phyloP scores from a whole-genome alignment of 2,113 vertebrate genomes.

The Pimephales promelas region DNA sequence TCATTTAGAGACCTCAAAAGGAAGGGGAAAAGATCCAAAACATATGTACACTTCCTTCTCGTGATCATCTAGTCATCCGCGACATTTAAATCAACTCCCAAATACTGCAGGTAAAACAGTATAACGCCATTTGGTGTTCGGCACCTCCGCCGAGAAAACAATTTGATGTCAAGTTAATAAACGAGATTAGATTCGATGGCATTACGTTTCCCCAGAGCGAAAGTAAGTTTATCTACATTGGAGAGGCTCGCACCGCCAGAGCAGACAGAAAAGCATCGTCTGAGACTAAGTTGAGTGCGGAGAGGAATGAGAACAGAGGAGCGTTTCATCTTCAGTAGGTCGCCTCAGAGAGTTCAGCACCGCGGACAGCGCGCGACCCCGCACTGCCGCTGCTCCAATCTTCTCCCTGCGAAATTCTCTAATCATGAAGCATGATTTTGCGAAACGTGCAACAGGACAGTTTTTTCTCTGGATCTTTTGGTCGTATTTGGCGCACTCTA shows the following conservation, averaged over 20 bases:
- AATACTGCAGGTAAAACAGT: constrained; percentile 63
- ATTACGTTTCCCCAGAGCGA: constrained; percentile 26
- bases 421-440: neutral
- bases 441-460: constrained; percentile 27
- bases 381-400: neutral
- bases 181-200: constrained; percentile 8
- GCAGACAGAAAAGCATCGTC: constrained; percentile 28
- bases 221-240: constrained; percentile 46
- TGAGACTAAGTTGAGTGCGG: constrained; percentile 38
- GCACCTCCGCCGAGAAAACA: constrained; percentile 60
- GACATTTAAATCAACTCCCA: constrained; percentile 69
- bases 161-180: constrained; percentile 4
- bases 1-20: constrained; percentile 37
- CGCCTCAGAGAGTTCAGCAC: constrained; percentile 65
- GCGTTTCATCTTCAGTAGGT: constrained; percentile 44
- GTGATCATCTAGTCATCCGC: constrained; percentile 63
- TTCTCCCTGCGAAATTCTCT: neutral
- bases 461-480: neutral
- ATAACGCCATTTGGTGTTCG: constrained; percentile 59
- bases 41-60: constrained; percentile 53
- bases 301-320: constrained; percentile 37
- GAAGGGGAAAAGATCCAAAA: constrained; percentile 34
- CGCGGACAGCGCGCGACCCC: constrained; percentile 30
- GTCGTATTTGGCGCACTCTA: neutral
- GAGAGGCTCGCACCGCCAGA: constrained; percentile 29